Evolutionary conservation across 2,797 vertebrate genomes (phyloP).

Genomic region (Sibirionetta formosa): DNA sequence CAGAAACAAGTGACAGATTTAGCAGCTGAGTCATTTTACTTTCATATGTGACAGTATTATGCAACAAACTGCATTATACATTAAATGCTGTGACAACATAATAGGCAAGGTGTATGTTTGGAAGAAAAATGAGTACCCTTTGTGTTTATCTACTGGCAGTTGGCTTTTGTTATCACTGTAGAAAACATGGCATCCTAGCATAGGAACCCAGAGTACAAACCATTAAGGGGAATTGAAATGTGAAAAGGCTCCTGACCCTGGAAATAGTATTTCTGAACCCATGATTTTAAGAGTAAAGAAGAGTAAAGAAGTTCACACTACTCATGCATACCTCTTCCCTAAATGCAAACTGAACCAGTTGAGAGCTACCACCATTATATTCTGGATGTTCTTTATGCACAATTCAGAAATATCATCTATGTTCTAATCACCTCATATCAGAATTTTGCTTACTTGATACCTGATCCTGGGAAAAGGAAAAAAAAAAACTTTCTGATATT

Average conservation of each 20-base stretch:
- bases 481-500: neutral
- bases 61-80: neutral
- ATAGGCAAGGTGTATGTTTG: neutral
- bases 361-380: neutral
- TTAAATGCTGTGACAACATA: neutral
- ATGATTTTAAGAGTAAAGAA: neutral
- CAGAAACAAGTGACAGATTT: neutral
- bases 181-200: neutral
- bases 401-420: neutral
- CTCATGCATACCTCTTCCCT: neutral
- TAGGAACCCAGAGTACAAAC: neutral
- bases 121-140: neutral
- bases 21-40: neutral
- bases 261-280: neutral
- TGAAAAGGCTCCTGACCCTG: neutral
- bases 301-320: neutral
- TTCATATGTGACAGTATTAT: neutral
- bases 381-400: neutral
- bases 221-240: neutral
- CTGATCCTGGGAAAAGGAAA: neutral
- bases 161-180: neutral
- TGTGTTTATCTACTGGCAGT: neutral
- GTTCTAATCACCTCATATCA: neutral
- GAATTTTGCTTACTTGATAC: neutral
- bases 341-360: neutral